A percentile compares a stretch with the other conserved stretches of the same genome.
Evolutionary conservation across 2,888 invertebrate species (phyloP).

Genomic region (Ochropleura plecta): DNA sequence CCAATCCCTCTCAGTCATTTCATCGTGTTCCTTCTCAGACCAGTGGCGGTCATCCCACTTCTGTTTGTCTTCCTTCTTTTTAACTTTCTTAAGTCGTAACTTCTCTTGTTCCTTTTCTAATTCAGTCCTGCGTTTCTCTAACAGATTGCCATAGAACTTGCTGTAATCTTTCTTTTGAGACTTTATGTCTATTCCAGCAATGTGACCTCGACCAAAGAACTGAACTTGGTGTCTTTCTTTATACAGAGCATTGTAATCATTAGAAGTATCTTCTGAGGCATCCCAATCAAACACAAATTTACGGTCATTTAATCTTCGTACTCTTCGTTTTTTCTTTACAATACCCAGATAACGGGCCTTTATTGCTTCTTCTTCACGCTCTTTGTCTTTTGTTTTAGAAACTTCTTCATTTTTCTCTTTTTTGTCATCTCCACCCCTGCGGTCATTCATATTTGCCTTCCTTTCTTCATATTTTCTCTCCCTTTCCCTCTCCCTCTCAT

Average conservation of each 20-base stretch:
- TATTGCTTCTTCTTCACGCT: constrained; percentile 98
- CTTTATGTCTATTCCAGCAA: constrained; percentile 99
- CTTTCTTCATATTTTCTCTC: constrained; percentile 89
- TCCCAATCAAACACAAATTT: constrained; percentile 99
- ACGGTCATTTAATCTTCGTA: constrained; percentile 98
- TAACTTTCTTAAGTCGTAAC: constrained; percentile 96
- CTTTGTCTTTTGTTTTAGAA: constrained; percentile 94
- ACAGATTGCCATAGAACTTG: constrained; percentile 98
- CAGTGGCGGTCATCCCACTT: constrained; percentile 99
- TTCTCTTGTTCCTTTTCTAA: constrained; percentile 99
- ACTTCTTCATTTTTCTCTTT: constrained; percentile 89
- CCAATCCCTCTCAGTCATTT: constrained; percentile 99
- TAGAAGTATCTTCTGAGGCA: constrained; percentile 99
- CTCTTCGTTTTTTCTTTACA: constrained; percentile 97
- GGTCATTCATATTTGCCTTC: constrained; percentile 86
- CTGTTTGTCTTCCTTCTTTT: constrained; percentile 99
- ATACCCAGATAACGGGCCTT: constrained; percentile 98
- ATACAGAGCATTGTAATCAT: constrained; percentile 99
- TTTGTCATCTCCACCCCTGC: constrained; percentile 82
- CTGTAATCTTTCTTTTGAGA: constrained; percentile 98
- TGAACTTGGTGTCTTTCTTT: constrained; percentile 99
- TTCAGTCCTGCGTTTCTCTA: constrained; percentile 98
- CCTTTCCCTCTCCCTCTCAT: constrained; percentile 90
- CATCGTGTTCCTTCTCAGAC: constrained; percentile 97
- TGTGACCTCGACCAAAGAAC: constrained; percentile 99